These are phyloP conservation scores for Pimephales promelas DNA, from an alignment of 2,113 vertebrate species.

Conservation along the genomic window DNA sequence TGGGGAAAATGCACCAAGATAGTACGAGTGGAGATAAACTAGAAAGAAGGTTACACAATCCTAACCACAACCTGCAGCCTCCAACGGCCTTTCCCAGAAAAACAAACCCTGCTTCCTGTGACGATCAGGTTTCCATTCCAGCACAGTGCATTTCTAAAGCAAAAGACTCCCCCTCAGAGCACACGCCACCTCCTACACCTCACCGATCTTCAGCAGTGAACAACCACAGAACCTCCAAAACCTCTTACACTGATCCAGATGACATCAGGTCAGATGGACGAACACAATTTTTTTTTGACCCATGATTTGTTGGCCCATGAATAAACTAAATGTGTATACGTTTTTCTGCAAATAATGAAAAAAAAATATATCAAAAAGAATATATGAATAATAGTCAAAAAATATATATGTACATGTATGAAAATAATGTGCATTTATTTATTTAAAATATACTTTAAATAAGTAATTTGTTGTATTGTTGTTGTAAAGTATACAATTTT, in stretches of 20 bases:
- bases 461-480: too few relatives aligned
- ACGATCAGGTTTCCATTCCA: neutral
- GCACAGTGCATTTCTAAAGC: neutral
- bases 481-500: too few relatives aligned
- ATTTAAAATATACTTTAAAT: neutral
- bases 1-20: neutral
- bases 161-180: neutral
- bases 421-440: neutral
- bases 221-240: conserved; percentile 26
- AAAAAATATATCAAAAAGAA: neutral
- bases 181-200: neutral
- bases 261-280: conserved; percentile 59
- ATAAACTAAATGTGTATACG: neutral
- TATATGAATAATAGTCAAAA: neutral
- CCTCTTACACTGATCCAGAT: conserved; percentile 49
- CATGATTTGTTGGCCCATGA: neutral
- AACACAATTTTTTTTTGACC: neutral
- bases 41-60: neutral
- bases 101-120: neutral
- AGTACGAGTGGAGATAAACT: neutral
- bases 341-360: neutral
- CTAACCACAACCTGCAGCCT: neutral
- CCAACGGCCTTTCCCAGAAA: conserved; percentile 1
- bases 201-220: neutral
- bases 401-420: neutral